These are phyloP conservation scores for Hofmannophila pseudospretella DNA, from an alignment of 2,888 invertebrate species.

Conservation along the genomic window DNA sequence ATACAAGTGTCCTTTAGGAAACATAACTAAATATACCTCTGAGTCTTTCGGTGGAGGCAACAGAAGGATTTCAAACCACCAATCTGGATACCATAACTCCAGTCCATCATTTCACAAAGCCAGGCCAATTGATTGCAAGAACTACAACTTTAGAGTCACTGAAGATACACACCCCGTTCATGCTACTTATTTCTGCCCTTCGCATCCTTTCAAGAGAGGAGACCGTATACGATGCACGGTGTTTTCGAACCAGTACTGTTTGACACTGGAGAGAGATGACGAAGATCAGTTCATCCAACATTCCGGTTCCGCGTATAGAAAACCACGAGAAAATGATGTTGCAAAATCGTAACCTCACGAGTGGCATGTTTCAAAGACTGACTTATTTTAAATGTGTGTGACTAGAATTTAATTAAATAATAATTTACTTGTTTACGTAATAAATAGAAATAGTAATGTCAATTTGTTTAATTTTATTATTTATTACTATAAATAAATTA, in stretches of 20 bases:
- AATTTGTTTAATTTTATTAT: slow-evolving; percentile 4
- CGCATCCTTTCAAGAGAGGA: slow-evolving; percentile 48
- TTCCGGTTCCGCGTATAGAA: slow-evolving; percentile 41
- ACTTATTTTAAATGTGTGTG: neutral
- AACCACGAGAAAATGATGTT: slow-evolving; percentile 34
- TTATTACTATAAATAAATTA: neutral
- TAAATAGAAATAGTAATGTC: neutral
- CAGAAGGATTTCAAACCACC: slow-evolving; percentile 26
- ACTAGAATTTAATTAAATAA: too few relatives aligned
- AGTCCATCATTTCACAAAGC: slow-evolving; percentile 13
- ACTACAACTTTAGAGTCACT: slow-evolving; percentile 61
- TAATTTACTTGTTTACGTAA: too few relatives aligned
- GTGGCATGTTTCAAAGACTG: slow-evolving; percentile 1
- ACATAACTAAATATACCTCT: slow-evolving; percentile 29
- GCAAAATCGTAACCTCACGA: neutral
- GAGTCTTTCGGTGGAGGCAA: slow-evolving; percentile 35
- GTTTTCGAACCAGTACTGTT: slow-evolving; percentile 65
- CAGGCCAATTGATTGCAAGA: slow-evolving; percentile 60
- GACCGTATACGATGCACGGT: slow-evolving; percentile 52
- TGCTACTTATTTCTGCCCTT: slow-evolving; percentile 63
- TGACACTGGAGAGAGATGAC: slow-evolving; percentile 54
- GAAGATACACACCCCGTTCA: slow-evolving; percentile 44
- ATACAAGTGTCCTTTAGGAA: slow-evolving; percentile 54
- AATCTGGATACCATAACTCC: slow-evolving; percentile 6
- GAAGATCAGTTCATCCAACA: slow-evolving; percentile 53